phyloP scores from a whole-genome alignment of 2,113 vertebrate species.

The Hypocryptadius cinnamomeus region DNA sequence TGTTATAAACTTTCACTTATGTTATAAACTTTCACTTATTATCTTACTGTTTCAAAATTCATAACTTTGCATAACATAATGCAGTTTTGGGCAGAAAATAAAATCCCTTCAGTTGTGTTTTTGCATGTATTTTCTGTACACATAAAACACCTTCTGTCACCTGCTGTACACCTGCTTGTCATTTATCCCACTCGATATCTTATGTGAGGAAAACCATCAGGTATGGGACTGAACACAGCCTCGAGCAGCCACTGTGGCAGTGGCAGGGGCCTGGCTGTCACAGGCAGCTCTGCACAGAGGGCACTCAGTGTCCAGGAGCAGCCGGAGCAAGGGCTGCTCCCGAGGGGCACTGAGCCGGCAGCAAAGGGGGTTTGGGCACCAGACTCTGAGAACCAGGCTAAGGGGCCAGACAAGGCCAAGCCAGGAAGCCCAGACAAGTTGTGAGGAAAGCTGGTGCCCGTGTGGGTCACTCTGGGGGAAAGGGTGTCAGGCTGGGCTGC shows the following conservation, averaged over 20 bases:
- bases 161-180: background rate
- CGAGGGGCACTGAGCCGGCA: accelerated
- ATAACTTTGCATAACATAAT: background rate
- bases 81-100: background rate
- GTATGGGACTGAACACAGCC: background rate
- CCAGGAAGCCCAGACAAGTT: background rate
- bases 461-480: accelerated
- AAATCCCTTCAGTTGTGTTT: background rate
- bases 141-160: background rate
- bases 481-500: accelerated
- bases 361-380: background rate
- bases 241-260: background rate
- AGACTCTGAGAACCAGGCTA: background rate
- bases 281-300: background rate
- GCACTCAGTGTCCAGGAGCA: accelerated
- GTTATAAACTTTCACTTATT: background rate
- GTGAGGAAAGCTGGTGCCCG: background rate
- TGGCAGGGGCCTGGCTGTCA: background rate
- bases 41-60: background rate
- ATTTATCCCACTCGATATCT: background rate
- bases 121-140: background rate
- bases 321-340: background rate
- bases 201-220: background rate
- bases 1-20: background rate
- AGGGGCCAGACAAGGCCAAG: background rate